A percentile compares a stretch with the other conserved stretches of the same genome.
Evolutionary conservation across 1,140 invertebrate genomes (phyloP).

Genomic region (Drosophila teissieri): DNA sequence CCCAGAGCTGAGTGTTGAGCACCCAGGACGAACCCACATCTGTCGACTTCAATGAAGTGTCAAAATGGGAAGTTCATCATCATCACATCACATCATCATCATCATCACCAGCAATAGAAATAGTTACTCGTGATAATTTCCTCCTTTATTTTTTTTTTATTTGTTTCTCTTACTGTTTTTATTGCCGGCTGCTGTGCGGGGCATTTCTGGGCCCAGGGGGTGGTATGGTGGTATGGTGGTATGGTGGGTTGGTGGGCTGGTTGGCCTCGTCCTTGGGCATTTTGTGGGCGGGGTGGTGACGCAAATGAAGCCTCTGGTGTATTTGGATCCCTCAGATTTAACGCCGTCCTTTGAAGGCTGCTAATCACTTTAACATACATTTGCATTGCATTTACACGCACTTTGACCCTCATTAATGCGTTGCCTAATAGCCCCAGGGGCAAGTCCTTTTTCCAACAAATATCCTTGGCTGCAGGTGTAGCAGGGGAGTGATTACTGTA

Average conservation of each 20-base stretch:
- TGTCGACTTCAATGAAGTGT: conserved; percentile 84
- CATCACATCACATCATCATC: conserved; percentile 27
- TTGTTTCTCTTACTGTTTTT: conserved; percentile 72
- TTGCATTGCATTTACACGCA: conserved; percentile 83
- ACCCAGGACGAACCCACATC: conserved; percentile 65
- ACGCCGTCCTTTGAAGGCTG: conserved; percentile 70
- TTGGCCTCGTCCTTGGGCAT: conserved; percentile 5
- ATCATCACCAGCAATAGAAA: conserved; percentile 69
- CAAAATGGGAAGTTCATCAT: conserved; percentile 77
- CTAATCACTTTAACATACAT: conserved; percentile 84
- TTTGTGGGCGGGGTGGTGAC: conserved; percentile 20
- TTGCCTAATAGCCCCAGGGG: conserved; percentile 51
- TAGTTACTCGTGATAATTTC: conserved; percentile 75
- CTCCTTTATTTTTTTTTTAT: conserved; percentile 45
- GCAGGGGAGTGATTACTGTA: neutral
- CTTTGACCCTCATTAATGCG: conserved; percentile 82
- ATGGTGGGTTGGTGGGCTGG: conserved; percentile 2
- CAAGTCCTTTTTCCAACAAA: conserved; percentile 39
- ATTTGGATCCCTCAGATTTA: conserved; percentile 57
- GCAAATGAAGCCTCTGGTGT: conserved; percentile 77
- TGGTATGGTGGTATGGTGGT: no score
- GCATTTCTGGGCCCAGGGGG: conserved; percentile 37
- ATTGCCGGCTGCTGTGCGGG: conserved; percentile 71
- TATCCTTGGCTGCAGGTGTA: conserved; percentile 2
- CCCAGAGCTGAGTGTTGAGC: neutral